Evolutionary conservation across 2,113 vertebrate species (phyloP).

Genomic region (Connochaetes taurinus): DNA sequence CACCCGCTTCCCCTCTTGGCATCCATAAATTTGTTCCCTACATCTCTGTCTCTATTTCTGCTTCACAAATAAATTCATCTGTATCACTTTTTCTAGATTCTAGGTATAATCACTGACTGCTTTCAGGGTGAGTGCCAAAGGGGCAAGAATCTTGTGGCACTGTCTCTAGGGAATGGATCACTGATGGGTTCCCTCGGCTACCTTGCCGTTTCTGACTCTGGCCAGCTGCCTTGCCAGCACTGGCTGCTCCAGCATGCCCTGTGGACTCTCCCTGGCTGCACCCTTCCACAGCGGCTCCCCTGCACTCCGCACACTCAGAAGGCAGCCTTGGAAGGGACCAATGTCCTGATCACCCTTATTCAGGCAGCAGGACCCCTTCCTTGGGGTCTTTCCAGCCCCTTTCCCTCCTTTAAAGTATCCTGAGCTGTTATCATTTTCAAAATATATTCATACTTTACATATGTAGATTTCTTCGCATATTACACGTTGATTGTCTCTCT

Average conservation of each 20-base stretch:
- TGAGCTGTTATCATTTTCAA: neutral
- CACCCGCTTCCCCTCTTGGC: neutral
- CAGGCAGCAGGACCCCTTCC: neutral
- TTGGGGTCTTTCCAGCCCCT: neutral
- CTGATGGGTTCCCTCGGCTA: neutral
- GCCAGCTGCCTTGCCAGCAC: neutral
- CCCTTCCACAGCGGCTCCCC: neutral
- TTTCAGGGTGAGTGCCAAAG: neutral
- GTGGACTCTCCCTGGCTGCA: neutral
- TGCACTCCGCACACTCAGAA: neutral
- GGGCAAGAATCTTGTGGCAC: neutral
- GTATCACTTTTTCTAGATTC: neutral
- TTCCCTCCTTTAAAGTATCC: neutral
- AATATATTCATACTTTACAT: neutral
- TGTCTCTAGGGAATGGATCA: neutral
- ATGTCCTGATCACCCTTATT: neutral
- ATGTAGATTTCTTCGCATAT: neutral
- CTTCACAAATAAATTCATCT: neutral
- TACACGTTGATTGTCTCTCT: neutral
- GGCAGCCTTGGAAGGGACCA: neutral
- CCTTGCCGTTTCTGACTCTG: neutral
- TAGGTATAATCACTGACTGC: neutral
- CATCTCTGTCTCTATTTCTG: neutral
- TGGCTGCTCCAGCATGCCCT: neutral
- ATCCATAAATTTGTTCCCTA: neutral